Base-by-base conservation (phyloP, 2,797 vertebrate species). In the Sebastes glaucus region DNA sequence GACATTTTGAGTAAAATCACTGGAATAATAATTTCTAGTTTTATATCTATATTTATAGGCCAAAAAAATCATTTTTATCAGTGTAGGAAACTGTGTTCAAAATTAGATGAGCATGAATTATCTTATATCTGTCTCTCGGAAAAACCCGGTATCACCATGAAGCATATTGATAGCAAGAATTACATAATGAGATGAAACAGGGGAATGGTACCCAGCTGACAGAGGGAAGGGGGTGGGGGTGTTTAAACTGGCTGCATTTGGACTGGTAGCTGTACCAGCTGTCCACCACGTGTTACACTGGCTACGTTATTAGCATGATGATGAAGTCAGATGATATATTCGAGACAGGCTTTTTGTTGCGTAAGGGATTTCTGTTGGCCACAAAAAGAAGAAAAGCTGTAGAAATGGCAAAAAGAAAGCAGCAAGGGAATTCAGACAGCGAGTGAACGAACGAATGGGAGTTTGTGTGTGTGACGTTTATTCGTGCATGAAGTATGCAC, bases 241-340 rank as follows among this genome's bases (percentile, higher is more conserved):
- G 16, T 16, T 42, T 42, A 6, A 55, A 67, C 55, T 22, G 35
- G 63, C 27, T 20, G 55, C 35, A 78, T 79, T 88, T 84, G 76
- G 86, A 87, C 80, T 52, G 87, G 87, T 86, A 86, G 89, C 87
- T 82, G 73, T 38, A 83, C 83, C 93, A 95, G 94, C 92, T 95
- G 94, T 90, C 92, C 81, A 64, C 81, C 87, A 87, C 81, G 49
- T 90, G 91, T 91, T 88, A 76, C 82, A 42, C 78, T 62, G 71
- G 68, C 75, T 59, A 66, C 59, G 72, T 90, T 91, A 91, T 93
- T 89, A 92, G 83, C 74, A 71, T 74, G 87, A 89, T 85, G 85
- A 92, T 86, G 82, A 81, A 77, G 81, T 82, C 75, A 63, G 78
- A 90, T 87, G 72, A 87, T 74, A 75, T 67, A 83, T 46, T 46